A percentile compares a stretch with the other conserved stretches of the same genome.
Conservation (phyloP, 1,140 invertebrate genomes). For the Latrodectus geometricus region DNA sequence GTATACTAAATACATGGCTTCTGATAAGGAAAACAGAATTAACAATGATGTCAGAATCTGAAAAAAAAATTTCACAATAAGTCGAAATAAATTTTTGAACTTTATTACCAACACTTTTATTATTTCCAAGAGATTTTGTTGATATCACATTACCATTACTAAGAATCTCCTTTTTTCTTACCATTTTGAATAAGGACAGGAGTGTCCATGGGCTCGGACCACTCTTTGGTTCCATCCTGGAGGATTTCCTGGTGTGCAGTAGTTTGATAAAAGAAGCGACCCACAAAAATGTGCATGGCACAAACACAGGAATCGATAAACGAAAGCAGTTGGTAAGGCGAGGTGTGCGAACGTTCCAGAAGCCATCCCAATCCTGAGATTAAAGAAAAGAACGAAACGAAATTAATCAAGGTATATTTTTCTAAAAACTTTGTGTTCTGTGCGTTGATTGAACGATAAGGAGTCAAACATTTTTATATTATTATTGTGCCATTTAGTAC, state of each 20-base stretch:
- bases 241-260: not conserved
- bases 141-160: not conserved
- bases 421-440: too few relatives aligned
- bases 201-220: constrained; percentile 7
- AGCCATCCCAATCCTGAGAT: constrained; percentile 47
- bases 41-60: not conserved
- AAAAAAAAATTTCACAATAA: not conserved
- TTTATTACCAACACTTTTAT: not conserved
- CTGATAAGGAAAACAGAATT: not conserved
- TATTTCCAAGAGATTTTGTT: not conserved
- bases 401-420: too few relatives aligned
- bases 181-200: not conserved
- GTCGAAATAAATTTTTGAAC: not conserved
- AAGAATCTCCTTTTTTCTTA: not conserved
- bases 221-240: not conserved
- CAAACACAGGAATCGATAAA: constrained; percentile 54
- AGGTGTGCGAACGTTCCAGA: constrained; percentile 58
- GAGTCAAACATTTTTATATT: too few relatives aligned
- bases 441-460: too few relatives aligned
- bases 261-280: not conserved
- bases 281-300: constrained; percentile 60
- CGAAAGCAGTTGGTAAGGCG: constrained; percentile 60
- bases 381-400: not conserved
- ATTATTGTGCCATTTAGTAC: too few relatives aligned
- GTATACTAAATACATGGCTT: constrained; percentile 2